phyloP scores from a whole-genome alignment of 2,797 vertebrate species.

The Pseudochirops cupreus region DNA sequence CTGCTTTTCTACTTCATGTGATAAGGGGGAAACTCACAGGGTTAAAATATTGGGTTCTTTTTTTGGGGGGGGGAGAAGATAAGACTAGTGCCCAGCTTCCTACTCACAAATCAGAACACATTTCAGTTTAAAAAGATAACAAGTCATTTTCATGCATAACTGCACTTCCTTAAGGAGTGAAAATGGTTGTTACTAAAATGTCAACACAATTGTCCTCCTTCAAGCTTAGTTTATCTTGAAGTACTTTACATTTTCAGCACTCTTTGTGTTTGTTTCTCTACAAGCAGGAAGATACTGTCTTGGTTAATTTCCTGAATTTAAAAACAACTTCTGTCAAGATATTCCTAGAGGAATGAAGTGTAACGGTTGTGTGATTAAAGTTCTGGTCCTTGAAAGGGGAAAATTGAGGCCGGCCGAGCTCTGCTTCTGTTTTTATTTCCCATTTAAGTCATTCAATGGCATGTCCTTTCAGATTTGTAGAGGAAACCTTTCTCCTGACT shows the following conservation, averaged over 20 bases:
- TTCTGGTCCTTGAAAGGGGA: slow-evolving; percentile 1
- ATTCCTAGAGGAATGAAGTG: slow-evolving; percentile 47
- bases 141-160: slow-evolving; percentile 73
- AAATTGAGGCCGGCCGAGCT: background rate
- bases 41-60: slow-evolving; percentile 61
- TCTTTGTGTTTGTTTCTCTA: slow-evolving; percentile 70
- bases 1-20: background rate
- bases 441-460: slow-evolving; percentile 36
- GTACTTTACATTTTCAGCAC: slow-evolving; percentile 71
- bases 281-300: slow-evolving; percentile 45
- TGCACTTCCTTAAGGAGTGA: slow-evolving; percentile 52
- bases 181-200: slow-evolving; percentile 77
- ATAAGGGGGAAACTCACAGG: slow-evolving; percentile 8
- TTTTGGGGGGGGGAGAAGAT: background rate
- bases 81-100: slow-evolving; percentile 62
- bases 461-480: slow-evolving; percentile 9
- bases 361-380: slow-evolving; percentile 16
- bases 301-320: slow-evolving; percentile 65
- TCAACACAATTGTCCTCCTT: slow-evolving; percentile 76
- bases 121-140: slow-evolving; percentile 73
- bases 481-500: slow-evolving; percentile 42
- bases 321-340: slow-evolving; percentile 34
- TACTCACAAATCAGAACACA: slow-evolving; percentile 54
- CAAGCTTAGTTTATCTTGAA: slow-evolving; percentile 72
- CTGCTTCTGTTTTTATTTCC: slow-evolving; percentile 28